Evolutionary conservation across 1,140 invertebrate genomes (phyloP), one percentile per base, ranked within the genome.

Genomic region (Meteorus sp.): DNA sequence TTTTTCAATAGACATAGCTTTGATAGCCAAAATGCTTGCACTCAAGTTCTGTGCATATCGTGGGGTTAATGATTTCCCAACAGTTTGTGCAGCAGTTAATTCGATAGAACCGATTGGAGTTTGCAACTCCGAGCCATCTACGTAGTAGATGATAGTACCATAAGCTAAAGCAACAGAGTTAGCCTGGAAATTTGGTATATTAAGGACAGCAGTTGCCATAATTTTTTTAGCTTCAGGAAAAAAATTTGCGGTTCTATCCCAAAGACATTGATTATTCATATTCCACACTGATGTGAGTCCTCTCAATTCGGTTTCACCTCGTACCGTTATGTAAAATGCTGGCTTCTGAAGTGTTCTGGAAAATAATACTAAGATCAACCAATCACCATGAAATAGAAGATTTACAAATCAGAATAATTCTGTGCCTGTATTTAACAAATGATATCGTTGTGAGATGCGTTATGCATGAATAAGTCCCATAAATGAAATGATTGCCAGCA

Each of bases 111-210:
- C 62, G 1, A 77, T 33, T 0, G 68, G 56, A 0, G 69, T 62
- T 61, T 78, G 78, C 3, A 73, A 64, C 20, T 67, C 47, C 11
- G 61, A 68, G 3, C 68, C 72, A 8, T 71, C 69, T 4, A 70
- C 54, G 6, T 70, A 62, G 19, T 72, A 78, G 7, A 61, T 63
- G 8, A 80, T 65, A n/a, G 62, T 70, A 1, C 72, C 74, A 20
- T 60, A 68, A 1, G 61, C 63, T 7, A 72, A 47, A 13, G 64
- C 44, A n/a, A 39, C 4, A 0, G 65, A 1, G 0, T 59, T 15
- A 0, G 61, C 31, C 5, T 68, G 52, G 17, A 79, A 80, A 11
- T 27, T 54, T 0, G 77, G 76, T 9, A 79, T 23, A 58, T 76
- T 67, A 0, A 80, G 50, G 3, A 67, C 69, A 0, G 69, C 52